A percentile compares a stretch with the other conserved stretches of the same genome.
Conservation (phyloP, 2,797 vertebrate species). For the Acrossocheilus fasciatus region DNA sequence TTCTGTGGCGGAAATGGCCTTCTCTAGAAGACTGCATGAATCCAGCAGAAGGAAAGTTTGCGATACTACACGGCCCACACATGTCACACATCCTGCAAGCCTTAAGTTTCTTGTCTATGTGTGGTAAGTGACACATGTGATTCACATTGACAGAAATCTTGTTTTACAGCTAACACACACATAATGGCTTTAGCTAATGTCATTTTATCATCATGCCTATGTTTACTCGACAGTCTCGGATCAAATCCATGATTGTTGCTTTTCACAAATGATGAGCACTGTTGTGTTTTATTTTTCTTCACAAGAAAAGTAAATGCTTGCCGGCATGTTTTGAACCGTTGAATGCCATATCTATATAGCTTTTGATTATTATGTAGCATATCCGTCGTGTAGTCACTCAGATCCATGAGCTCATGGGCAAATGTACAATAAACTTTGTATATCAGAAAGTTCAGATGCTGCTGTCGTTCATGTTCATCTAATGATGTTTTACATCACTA, state of each 20-base stretch:
- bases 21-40: slow-evolving; percentile 6
- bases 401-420: slow-evolving; percentile 61
- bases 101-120: slow-evolving; percentile 54
- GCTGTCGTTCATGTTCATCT: not conserved
- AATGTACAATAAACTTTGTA: slow-evolving; percentile 73
- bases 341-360: slow-evolving; percentile 62
- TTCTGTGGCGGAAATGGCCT: not conserved
- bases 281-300: slow-evolving; percentile 44
- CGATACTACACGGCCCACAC: slow-evolving; percentile 39
- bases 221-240: slow-evolving; percentile 49
- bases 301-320: slow-evolving; percentile 61
- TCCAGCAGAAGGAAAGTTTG: slow-evolving; percentile 25
- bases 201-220: slow-evolving; percentile 37
- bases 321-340: slow-evolving; percentile 67
- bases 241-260: slow-evolving; percentile 52
- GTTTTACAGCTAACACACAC: slow-evolving; percentile 35
- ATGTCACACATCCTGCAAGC: slow-evolving; percentile 53
- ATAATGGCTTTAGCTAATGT: slow-evolving; percentile 37
- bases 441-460: slow-evolving; percentile 50
- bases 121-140: slow-evolving; percentile 37
- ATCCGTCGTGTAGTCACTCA: slow-evolving; percentile 64
- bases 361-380: slow-evolving; percentile 71
- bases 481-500: not conserved
- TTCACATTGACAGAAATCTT: slow-evolving; percentile 45
- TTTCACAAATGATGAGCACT: slow-evolving; percentile 51